Evolutionary conservation across 2,888 invertebrate genomes (phyloP).

Genomic region (Augochlorella aurata): DNA sequence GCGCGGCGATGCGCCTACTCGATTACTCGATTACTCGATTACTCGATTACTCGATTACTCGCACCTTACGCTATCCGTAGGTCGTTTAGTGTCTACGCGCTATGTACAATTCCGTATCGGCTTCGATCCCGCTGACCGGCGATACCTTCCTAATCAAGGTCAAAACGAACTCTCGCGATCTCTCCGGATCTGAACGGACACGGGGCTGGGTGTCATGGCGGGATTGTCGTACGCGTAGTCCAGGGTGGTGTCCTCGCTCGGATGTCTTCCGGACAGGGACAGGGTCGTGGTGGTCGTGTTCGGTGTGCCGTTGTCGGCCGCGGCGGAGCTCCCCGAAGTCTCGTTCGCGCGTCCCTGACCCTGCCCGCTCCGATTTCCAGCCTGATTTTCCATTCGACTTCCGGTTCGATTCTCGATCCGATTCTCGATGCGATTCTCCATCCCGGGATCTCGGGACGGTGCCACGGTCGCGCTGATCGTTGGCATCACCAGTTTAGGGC

Average conservation of each 20-base stretch:
- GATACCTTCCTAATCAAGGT: constrained; percentile 37
- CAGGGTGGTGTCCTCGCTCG: constrained; percentile 89
- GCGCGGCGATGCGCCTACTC: no score
- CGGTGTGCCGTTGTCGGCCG: constrained; percentile 84
- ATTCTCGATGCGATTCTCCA: constrained; percentile 67
- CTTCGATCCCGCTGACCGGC: constrained; percentile 69
- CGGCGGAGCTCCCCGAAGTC: constrained; percentile 78
- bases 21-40: no score
- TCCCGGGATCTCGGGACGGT: constrained; percentile 61
- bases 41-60: no score
- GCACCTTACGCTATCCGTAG: constrained; percentile 26
- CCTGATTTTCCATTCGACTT: constrained; percentile 73
- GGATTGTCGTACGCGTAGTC: constrained; percentile 92
- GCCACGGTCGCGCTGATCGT: constrained; percentile 75
- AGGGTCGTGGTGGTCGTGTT: constrained; percentile 86
- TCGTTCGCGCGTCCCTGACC: constrained; percentile 41
- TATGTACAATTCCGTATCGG: constrained; percentile 64
- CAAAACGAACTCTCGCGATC: constrained; percentile 78
- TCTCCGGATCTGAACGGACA: constrained; percentile 70
- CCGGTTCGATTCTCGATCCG: constrained; percentile 70
- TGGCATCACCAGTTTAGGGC: constrained; percentile 75
- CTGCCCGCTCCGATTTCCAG: constrained; percentile 81
- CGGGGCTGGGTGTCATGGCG: constrained; percentile 87
- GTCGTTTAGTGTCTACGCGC: constrained; percentile 22
- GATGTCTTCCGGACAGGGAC: constrained; percentile 87